Evolutionary conservation across 2,113 vertebrate species (phyloP).

Genomic region (Rynchops niger): DNA sequence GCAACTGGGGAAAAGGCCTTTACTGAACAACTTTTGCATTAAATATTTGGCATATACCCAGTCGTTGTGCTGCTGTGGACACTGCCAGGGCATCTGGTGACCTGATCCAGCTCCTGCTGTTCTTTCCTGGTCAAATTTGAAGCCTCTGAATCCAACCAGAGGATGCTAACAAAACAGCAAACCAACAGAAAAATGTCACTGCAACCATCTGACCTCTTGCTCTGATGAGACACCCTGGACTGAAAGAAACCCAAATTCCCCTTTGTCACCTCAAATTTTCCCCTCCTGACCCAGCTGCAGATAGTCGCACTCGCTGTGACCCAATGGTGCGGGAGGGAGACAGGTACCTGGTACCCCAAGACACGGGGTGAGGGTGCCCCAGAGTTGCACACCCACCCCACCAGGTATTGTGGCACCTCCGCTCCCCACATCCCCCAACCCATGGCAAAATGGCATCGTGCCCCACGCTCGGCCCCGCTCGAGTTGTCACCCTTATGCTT

Average conservation of each 20-base stretch:
- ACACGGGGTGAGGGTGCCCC: accelerated
- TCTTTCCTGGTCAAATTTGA: neutral
- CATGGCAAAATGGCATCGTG: neutral
- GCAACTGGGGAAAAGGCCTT: neutral
- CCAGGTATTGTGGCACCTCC: accelerated
- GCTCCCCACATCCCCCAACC: accelerated
- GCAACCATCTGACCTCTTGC: neutral
- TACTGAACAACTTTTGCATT: neutral
- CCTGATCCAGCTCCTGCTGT: neutral
- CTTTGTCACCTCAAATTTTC: neutral
- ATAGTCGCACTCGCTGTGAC: accelerated
- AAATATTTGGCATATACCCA: neutral
- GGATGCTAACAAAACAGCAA: neutral
- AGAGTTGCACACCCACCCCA: accelerated
- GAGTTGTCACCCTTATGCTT: neutral
- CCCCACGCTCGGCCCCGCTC: neutral
- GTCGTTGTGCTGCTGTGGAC: neutral
- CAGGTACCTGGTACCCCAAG: accelerated
- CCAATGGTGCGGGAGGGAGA: neutral
- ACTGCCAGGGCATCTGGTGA: neutral
- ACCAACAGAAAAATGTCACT: neutral
- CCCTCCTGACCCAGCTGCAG: accelerated
- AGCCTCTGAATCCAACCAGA: neutral
- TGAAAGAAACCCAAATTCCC: neutral
- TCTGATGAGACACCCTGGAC: neutral